These are phyloP conservation scores for Leptobrachium leishanense DNA, from an alignment of 2,113 vertebrate species.

Conservation along the genomic window DNA sequence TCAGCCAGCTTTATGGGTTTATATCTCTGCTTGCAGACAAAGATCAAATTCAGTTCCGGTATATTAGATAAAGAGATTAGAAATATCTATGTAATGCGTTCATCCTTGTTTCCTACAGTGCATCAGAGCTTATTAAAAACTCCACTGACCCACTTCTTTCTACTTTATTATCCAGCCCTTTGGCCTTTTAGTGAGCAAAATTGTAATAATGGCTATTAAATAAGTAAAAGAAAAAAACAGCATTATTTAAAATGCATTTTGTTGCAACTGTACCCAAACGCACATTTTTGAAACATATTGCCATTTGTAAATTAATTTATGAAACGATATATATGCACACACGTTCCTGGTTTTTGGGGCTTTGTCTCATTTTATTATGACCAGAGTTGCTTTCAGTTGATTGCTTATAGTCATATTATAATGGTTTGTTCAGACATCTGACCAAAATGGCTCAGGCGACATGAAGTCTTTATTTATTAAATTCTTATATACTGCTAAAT, in stretches of 20 bases:
- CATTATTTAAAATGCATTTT: conserved; percentile 23
- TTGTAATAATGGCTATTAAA: conserved; percentile 31
- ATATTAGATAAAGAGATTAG: conserved; percentile 45
- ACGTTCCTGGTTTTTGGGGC: too few species aligned
- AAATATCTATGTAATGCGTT: conserved; percentile 20
- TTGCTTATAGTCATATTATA: too few species aligned
- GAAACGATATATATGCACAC: too few species aligned
- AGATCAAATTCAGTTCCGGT: background rate
- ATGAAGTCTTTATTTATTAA: too few species aligned
- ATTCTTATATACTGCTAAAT: too few species aligned
- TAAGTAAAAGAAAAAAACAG: conserved; percentile 17
- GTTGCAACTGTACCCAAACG: conserved; percentile 18
- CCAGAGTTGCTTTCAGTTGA: too few species aligned
- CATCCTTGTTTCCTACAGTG: conserved; percentile 16
- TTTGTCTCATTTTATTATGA: too few species aligned
- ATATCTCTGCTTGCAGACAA: conserved; percentile 1
- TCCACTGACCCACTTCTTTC: conserved; percentile 32
- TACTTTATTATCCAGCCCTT: conserved; percentile 34
- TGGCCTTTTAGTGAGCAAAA: conserved; percentile 31
- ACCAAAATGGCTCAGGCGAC: too few species aligned
- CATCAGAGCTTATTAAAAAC: conserved; percentile 43
- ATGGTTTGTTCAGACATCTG: too few species aligned
- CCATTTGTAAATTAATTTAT: too few species aligned
- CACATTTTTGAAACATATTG: too few species aligned
- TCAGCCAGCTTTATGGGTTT: conserved; percentile 26